Evolutionary conservation across 2,113 vertebrate species (phyloP), one percentile per base, ranked within the genome.

Genomic region (Nyctereutes procyonoides): DNA sequence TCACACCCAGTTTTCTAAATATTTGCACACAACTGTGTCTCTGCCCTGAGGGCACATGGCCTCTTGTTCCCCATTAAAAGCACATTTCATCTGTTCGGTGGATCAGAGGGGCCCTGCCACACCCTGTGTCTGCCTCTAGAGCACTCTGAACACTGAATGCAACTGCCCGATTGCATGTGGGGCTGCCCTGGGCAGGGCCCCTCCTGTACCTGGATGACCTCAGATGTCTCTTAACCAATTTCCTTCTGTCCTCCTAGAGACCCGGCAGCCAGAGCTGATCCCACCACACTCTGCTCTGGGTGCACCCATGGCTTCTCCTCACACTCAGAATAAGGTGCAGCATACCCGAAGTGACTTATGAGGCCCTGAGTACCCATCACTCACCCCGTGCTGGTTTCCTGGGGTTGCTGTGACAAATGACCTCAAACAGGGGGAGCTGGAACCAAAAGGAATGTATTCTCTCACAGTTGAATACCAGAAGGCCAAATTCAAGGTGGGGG

Each of bases 1-100:
- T 93, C 96, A 93, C n/a, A 1, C 80, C 90, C 76, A 38, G 69
- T 71, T 96, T 87, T 95, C 83, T 74, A 95, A 96, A 95, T 96
- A 96, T 95, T 95, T 87, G 63, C 84, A 55, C 20, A 38, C n/a
- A 14, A 12, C 62, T 12, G 8, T 2, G 9, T 93, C 48, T 77
- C 77, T 32, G 56, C 80, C 90, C 84, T 0, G 28, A 38, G 22
- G 58, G 28, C 55, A 30, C 32, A 60, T 0, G 38, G 55, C 20
- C 85, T 73, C 95, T 77, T 48, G 71, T 71, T 73, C 63, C 58
- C 43, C 30, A 5, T 24, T 55, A 15, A 32, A 38, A 22, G 28
- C 58, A 12, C 15, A 48, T 26, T n/a, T 60, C 28, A 14, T 58
- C 28, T 14, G 11, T 30, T 35, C 30, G 43, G 35, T 32, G 79